Base-by-base conservation (phyloP, 1,140 invertebrate species). In the Littorina saxatilis region DNA sequence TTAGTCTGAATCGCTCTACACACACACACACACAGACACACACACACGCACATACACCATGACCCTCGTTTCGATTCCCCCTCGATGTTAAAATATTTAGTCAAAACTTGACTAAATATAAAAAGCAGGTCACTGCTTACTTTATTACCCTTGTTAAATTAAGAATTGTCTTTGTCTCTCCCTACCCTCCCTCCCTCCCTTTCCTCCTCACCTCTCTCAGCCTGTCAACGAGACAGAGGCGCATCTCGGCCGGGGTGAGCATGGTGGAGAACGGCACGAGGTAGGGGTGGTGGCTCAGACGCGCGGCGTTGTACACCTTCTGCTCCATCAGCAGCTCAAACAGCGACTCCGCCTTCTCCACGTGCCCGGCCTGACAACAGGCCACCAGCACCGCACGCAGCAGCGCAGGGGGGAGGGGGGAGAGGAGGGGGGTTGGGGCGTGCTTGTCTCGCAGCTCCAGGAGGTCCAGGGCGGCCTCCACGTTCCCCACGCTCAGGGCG, bases 341-440 rank as follows among this genome's bases (percentile, higher is more conserved):
- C 66, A 68, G 23, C 32, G 66, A 39, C 9, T 5, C 32, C 2
- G 66, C 66, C 35, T 39, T 39, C 35, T 39, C 66, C 35, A 4
- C 23, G 17, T 58, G 3, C 9, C 66, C 66, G 13, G 35, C 23
- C 66, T 39, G 35, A 5, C 9, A 13, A 23, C 66, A 39, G 13
- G 66, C 66, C 35, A 68, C 66, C 66, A 68, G 66, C 32, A 68
- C 9, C 2, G 66, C 66, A n/a, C 66, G 66, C 66, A 68, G 35
- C 9, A 68, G 35, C 11, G 29, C 27, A 27, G 35, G 7, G 27
- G 61, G 61, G 5, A 63, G 29, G 5, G 9, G 27, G 43, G 43
- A 47, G 7, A 17, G 43, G 43, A 47, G 55, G 23, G 61, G 27
- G 61, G 61, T 13, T 5, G 61, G 61, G 27, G 29, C 5, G 35